Percentiles rank a stretch among this genome's conserved stretches.
Conservation (phyloP, 2,888 invertebrate genomes). For the Kryphioiulus occultus region DNA sequence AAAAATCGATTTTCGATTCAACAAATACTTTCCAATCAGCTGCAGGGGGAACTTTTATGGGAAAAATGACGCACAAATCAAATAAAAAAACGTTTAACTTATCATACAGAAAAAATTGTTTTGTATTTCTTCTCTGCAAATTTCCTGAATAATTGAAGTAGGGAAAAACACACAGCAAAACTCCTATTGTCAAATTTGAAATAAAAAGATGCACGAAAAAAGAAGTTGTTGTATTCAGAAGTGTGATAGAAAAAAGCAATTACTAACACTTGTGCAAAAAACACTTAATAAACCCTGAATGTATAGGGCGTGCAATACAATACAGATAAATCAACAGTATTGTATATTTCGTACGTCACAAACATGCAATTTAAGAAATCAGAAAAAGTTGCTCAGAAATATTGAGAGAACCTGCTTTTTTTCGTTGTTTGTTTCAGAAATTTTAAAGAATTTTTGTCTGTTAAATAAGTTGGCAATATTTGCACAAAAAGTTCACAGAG, state of each 20-base stretch:
- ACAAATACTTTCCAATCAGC: constrained; percentile 21
- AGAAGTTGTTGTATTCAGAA: neutral
- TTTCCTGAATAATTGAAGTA: constrained; percentile 29
- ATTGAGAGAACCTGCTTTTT: neutral
- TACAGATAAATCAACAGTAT: neutral
- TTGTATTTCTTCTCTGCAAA: neutral
- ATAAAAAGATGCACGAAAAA: neutral
- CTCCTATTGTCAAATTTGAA: neutral
- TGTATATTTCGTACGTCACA: neutral
- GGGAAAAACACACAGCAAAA: neutral
- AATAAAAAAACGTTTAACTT: constrained; percentile 32
- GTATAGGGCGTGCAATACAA: neutral
- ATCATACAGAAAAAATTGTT: neutral
- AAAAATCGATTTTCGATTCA: constrained; percentile 15
- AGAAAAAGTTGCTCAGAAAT: neutral
- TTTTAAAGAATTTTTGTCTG: neutral
- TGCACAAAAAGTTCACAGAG: neutral
- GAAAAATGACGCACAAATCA: constrained; percentile 10
- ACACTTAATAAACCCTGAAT: neutral
- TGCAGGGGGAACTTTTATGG: constrained; percentile 22
- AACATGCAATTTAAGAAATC: neutral
- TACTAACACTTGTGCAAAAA: neutral
- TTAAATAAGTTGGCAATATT: neutral
- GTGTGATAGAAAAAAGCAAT: neutral
- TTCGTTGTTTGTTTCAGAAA: no score